Percentiles rank a stretch among this genome's conserved stretches.
Evolutionary conservation across 2,113 vertebrate species (phyloP).

Genomic region (Esox niger): DNA sequence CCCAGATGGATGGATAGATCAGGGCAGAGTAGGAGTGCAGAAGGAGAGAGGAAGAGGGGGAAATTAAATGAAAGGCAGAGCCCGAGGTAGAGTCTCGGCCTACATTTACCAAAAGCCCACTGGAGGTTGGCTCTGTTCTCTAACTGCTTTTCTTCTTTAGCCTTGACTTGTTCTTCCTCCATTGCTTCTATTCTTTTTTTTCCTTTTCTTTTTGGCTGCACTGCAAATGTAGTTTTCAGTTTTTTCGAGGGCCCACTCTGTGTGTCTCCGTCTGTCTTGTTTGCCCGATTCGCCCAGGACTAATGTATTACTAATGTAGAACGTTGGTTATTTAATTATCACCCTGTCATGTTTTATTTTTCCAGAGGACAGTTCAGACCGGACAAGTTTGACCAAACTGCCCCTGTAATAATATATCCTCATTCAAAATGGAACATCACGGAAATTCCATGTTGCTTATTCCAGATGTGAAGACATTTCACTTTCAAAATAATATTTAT

Average conservation of each 20-base stretch:
- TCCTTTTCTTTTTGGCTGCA: background rate
- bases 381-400: too few species aligned
- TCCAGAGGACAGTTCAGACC: too few species aligned
- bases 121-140: slow-evolving; percentile 43
- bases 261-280: background rate
- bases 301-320: too few species aligned
- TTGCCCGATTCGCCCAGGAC: too few species aligned
- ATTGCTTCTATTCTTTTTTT: slow-evolving; percentile 13
- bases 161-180: slow-evolving; percentile 7
- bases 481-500: too few species aligned
- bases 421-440: too few species aligned
- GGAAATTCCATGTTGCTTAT: too few species aligned
- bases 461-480: too few species aligned
- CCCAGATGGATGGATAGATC: slow-evolving; percentile 40
- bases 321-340: too few species aligned
- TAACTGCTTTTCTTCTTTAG: background rate
- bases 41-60: slow-evolving; percentile 11
- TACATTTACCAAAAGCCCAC: slow-evolving; percentile 52
- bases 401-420: too few species aligned
- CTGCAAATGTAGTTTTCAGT: slow-evolving; percentile 1
- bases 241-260: background rate
- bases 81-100: slow-evolving; percentile 43
- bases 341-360: too few species aligned
- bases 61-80: slow-evolving; percentile 25
- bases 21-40: slow-evolving; percentile 1